Base-by-base conservation (phyloP, 1,140 invertebrate species). In the Drosophila carrolli region DNA sequence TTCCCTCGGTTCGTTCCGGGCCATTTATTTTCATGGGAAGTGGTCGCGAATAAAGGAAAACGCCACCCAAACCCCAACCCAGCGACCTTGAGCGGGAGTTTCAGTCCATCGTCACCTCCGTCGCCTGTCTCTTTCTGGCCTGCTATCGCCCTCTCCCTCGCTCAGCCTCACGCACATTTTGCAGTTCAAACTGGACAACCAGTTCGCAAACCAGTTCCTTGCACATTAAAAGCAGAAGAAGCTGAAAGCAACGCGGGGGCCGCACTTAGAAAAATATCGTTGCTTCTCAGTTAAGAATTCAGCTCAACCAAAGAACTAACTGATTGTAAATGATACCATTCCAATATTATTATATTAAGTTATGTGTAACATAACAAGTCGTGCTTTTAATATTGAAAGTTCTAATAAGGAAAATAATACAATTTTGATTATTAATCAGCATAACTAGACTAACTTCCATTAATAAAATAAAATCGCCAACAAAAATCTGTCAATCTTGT, bases 21-120 rank as follows among this genome's bases (percentile, higher is more conserved):
- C 58, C 82, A 86, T 86, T 85, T 82, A 73, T 65, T 59, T 85
- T 86, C 82, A 85, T 85, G 81, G 82, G 82, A 86, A 86, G 59
- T 88, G 78, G 65, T 32, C 81, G 76, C 68, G 76, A 47, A 71
- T 67, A 80, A 72, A 57, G 46, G 41, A 23, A 67, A 72, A 55
- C 29, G 11, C 44, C 65, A 71, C 67, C 66, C 19, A 43, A 62
- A 62, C 13, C 65, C 65, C 61, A 66, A 29, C 38, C 46, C 53
- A 43, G 38, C 73, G 73, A 75, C 73, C 73, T 75, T 75, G 73
- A 75, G 54, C 72, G 73, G 72, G 48, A 38, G 67, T 61, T 58
- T 19, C 9, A 75, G 40, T 66, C 61, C 41, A 75, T 48, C 48
- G 73, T 54, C 51, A 44, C 59, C 62, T 48, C 61, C 55, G n/a